Evolutionary conservation across 2,113 vertebrate genomes (phyloP).

Genomic region (Hippocampus abdominalis): DNA sequence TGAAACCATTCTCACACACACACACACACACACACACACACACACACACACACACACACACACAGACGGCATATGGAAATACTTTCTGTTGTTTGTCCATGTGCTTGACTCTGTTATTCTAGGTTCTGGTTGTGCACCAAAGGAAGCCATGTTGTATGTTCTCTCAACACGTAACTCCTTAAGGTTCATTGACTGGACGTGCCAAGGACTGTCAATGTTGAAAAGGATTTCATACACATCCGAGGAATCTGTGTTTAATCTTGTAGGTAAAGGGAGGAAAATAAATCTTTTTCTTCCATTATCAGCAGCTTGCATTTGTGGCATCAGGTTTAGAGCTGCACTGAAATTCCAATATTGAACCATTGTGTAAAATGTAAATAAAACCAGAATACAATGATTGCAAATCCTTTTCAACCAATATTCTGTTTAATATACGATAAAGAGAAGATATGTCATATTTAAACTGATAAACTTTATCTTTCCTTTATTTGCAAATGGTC

Average conservation of each 20-base stretch:
- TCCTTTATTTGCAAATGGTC: no score
- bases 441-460: no score
- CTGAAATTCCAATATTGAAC: no score
- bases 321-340: no score
- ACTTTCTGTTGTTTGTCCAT: constrained; percentile 38
- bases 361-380: no score
- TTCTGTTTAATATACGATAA: no score
- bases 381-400: no score
- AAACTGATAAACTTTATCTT: no score
- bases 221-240: not conserved
- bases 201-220: constrained; percentile 1
- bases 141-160: constrained; percentile 16
- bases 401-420: no score
- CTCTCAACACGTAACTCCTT: constrained; percentile 5
- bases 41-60: not conserved
- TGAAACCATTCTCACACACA: not conserved
- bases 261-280: not conserved
- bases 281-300: not conserved
- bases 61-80: constrained; percentile 36
- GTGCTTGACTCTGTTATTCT: constrained; percentile 35
- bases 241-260: not conserved
- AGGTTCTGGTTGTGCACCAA: constrained; percentile 29
- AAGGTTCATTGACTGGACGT: constrained; percentile 16
- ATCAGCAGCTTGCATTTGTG: not conserved
- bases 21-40: not conserved